Conservation (phyloP, 1,140 invertebrate genomes). For the Drosophila gunungcola region DNA sequence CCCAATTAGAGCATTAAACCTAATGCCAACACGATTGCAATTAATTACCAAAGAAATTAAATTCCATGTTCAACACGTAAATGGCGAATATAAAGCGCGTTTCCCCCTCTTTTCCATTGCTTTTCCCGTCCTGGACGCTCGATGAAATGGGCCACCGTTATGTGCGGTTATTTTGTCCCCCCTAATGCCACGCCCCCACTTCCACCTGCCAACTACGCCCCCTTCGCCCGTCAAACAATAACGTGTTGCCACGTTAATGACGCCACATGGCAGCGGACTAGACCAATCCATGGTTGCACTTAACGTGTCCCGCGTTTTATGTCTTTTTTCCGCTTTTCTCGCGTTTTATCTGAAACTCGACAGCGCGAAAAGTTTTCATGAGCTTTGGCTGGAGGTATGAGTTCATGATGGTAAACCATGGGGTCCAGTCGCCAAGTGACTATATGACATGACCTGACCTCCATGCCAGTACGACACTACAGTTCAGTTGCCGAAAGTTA, state of each 20-base stretch:
- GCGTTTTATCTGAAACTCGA: conserved; percentile 38
- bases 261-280: conserved; percentile 58
- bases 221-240: conserved; percentile 18
- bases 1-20: conserved; percentile 78
- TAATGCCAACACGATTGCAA: conserved; percentile 83
- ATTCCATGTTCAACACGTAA: conserved; percentile 81
- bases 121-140: conserved; percentile 1
- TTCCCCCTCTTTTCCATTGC: conserved; percentile 4
- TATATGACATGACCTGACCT: conserved; percentile 25
- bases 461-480: not conserved
- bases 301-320: conserved; percentile 65
- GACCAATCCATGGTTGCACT: conserved; percentile 62
- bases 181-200: conserved; percentile 17
- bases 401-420: not conserved
- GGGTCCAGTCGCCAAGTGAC: conserved; percentile 19
- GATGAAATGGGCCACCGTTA: conserved; percentile 46
- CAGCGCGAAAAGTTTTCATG: conserved; percentile 33
- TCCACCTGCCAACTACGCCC: conserved; percentile 3
- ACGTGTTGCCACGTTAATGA: conserved; percentile 61
- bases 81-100: conserved; percentile 66
- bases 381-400: not conserved
- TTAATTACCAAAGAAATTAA: conserved; percentile 83
- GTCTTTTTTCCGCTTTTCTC: conserved; percentile 35
- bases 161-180: conserved; percentile 44
- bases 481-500: conserved; percentile 7